A percentile compares a stretch with the other conserved stretches of the same genome.
Evolutionary conservation across 2,888 invertebrate species (phyloP).

Genomic region (Aspidiotus destructor): DNA sequence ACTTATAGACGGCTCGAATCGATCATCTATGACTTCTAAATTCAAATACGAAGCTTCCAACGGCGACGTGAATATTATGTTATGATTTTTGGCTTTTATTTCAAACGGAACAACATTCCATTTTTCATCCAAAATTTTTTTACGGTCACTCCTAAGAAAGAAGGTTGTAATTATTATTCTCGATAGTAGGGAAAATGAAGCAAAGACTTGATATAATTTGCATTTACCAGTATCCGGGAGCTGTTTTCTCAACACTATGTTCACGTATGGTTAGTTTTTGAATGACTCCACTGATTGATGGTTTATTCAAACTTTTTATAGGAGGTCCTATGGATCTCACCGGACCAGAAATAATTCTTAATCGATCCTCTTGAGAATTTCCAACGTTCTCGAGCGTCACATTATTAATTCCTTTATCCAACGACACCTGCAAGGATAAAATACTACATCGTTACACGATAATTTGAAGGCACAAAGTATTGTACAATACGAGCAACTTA

Average conservation of each 20-base stretch:
- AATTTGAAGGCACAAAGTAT: background rate
- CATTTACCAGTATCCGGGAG: slow-evolving; percentile 39
- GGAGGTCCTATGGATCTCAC: slow-evolving; percentile 67
- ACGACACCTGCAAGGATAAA: background rate
- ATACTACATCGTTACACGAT: background rate
- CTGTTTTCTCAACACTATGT: slow-evolving; percentile 69
- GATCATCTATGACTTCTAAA: slow-evolving; percentile 71
- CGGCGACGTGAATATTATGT: slow-evolving; percentile 66
- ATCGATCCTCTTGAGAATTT: background rate
- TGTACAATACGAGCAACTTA: background rate
- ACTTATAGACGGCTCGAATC: slow-evolving; percentile 66
- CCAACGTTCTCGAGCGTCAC: background rate
- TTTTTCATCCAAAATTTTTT: slow-evolving; percentile 65
- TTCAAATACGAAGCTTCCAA: slow-evolving; percentile 63
- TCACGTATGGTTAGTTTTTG: slow-evolving; percentile 71
- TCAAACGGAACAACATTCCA: slow-evolving; percentile 73
- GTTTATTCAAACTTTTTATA: slow-evolving; percentile 62
- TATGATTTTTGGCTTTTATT: slow-evolving; percentile 51
- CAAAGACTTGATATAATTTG: background rate
- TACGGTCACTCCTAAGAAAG: slow-evolving; percentile 56
- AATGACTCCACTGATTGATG: slow-evolving; percentile 63
- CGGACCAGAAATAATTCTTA: slow-evolving; percentile 64
- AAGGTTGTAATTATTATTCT: background rate
- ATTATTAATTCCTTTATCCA: slow-evolving; percentile 19
- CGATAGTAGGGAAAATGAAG: background rate